Base-by-base conservation (phyloP, 1,140 invertebrate species). In the Alviniconcha marisindica region DNA sequence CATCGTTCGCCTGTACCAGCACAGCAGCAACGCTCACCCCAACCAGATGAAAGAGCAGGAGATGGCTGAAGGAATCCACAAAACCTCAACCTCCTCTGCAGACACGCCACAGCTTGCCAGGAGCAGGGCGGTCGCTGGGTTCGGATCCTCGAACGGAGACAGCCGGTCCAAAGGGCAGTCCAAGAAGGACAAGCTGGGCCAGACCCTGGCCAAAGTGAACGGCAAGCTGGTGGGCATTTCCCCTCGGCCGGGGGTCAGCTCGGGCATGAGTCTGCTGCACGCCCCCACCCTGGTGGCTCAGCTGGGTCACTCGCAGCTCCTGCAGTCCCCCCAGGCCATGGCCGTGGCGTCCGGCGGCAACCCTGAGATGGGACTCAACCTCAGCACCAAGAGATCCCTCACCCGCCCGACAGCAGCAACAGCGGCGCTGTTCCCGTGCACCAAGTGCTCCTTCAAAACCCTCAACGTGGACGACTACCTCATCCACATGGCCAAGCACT, bases 361-460 rank as follows among this genome's bases (percentile, higher is more conserved):
- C 24, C 31, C 40, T 24, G 40, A 69, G 40, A 14, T 40, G 56
- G 51, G 38, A 4, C 60, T 80, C n/a, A 80, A 80, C 38, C 60
- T 80, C 31, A 80, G 51, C 38, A 66, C 60, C 40, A 66, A 44
- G 60, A 54, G 69, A 31, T 15, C 31, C 12, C 44, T 48, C 18
- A 5, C 5, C 44, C 44, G 44, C 5, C 33, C n/a, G 4, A 31
- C 38, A 1, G 31, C 69, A 71, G 38, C 28, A 31, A n/a, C n/a
- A n/a, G n/a, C n/a, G 18, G 42, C 77, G 63, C 60, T 48, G 7
- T 91, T 89, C 85, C 88, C 89, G 48, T 93, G 92, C 79, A 89
- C 87, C 33, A 93, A 92, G 76, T 93, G 92, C 82, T 85, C 85
- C 7, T 93, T 91, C 80, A 89, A 89, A 14, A 89, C 90, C 48